A percentile compares a stretch with the other conserved stretches of the same genome.
Evolutionary conservation across 1,140 invertebrate genomes (phyloP).

Genomic region (Diabrotica undecimpunctata): DNA sequence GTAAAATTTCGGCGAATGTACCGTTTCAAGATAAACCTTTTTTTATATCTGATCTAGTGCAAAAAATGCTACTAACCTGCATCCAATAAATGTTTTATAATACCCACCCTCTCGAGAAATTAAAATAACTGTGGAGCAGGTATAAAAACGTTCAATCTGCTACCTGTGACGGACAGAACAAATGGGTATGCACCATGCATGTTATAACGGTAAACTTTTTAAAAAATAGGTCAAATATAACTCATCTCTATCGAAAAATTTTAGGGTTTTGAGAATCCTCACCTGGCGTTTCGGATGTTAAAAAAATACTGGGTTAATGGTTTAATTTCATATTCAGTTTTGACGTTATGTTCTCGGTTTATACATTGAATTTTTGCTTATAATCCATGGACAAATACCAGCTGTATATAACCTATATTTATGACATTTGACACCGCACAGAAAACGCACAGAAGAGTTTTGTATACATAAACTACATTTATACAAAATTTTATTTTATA

Average conservation of each 20-base stretch:
- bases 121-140: conserved; percentile 2
- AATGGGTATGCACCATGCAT: neutral
- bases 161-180: neutral
- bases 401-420: too few species aligned
- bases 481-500: too few species aligned
- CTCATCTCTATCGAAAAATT: neutral
- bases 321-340: neutral
- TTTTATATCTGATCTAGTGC: neutral
- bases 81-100: neutral
- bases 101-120: neutral
- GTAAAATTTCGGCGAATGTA: neutral
- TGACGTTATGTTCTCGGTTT: too few species aligned
- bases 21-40: neutral
- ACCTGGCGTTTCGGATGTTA: neutral
- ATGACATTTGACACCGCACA: too few species aligned
- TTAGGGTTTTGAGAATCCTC: neutral
- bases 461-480: too few species aligned
- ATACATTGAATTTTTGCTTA: too few species aligned
- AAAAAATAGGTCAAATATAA: neutral
- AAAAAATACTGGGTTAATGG: neutral
- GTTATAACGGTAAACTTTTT: neutral
- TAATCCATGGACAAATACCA: too few species aligned
- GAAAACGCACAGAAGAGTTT: too few species aligned
- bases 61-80: neutral
- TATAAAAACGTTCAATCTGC: neutral